phyloP scores from a whole-genome alignment of 2,797 vertebrate species.

The Falco novaeseelandiae region DNA sequence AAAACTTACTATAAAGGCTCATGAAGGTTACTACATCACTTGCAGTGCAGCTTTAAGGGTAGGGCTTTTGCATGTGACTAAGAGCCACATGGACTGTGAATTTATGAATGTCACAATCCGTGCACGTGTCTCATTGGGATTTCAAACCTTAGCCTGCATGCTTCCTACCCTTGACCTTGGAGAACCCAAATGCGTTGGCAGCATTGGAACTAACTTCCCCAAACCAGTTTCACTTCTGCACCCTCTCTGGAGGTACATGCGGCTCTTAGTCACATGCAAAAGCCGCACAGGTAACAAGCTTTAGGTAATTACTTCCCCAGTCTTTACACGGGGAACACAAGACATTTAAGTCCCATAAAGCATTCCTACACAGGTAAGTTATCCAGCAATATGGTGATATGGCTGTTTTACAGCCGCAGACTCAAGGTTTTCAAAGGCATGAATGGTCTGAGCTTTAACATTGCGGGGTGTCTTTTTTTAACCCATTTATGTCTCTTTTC shows the following conservation, averaged over 20 bases:
- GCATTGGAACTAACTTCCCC: not conserved
- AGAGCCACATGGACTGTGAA: accelerated
- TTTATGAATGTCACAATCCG: accelerated
- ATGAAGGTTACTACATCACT: not conserved
- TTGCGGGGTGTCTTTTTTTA: not conserved
- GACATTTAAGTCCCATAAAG: not conserved
- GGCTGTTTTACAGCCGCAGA: not conserved
- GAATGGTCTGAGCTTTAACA: not conserved
- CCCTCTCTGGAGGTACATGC: not conserved
- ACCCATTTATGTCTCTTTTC: not conserved
- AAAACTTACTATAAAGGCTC: not conserved
- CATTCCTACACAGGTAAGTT: not conserved
- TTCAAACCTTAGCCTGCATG: not conserved
- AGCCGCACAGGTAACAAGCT: not conserved
- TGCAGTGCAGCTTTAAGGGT: not conserved
- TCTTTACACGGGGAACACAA: not conserved
- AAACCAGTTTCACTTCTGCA: not conserved
- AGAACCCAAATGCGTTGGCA: not conserved
- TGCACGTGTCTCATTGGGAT: not conserved
- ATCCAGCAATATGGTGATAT: not conserved
- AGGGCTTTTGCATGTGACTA: accelerated
- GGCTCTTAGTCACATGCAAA: not conserved
- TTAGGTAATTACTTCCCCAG: not conserved
- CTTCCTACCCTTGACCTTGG: not conserved
- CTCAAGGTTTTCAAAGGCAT: not conserved